phyloP scores from a whole-genome alignment of 2,888 invertebrate genomes.

The Bursaphelenchus okinawaensis region DNA sequence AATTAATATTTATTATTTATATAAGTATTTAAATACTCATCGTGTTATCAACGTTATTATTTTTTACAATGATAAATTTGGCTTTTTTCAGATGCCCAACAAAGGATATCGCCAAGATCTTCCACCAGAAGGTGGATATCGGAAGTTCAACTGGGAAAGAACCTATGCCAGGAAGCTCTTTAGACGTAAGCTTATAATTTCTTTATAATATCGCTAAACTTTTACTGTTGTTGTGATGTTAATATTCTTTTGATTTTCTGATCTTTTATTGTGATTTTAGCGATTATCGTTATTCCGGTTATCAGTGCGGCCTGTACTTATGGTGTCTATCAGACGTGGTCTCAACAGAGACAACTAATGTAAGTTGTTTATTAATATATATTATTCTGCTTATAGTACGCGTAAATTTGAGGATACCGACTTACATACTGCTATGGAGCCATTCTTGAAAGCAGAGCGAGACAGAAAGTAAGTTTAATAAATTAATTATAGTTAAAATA shows the following conservation, averaged over 20 bases:
- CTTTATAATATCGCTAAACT: constrained; percentile 1
- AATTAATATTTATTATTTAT: too few species aligned
- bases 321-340: constrained; percentile 17
- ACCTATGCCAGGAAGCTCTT: constrained; percentile 55
- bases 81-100: neutral
- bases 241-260: too few species aligned
- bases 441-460: constrained; percentile 55
- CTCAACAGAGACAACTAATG: constrained; percentile 12
- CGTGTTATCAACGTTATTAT: too few species aligned
- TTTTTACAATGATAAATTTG: too few species aligned
- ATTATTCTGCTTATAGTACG: constrained; percentile 34
- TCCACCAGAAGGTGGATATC: constrained; percentile 86
- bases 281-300: constrained; percentile 18
- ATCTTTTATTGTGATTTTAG: constrained; percentile 13
- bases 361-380: constrained; percentile 26
- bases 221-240: too few species aligned
- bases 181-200: constrained; percentile 44
- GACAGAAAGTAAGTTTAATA: constrained; percentile 42
- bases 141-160: constrained; percentile 65
- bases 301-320: constrained; percentile 13
- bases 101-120: constrained; percentile 70
- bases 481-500: too few species aligned
- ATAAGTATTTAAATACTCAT: too few species aligned
- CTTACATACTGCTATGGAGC: constrained; percentile 50
- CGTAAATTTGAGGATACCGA: constrained; percentile 55